Base-by-base conservation (phyloP, 2,888 invertebrate genomes). In the Scaptodrosophila latifasciaeformis region DNA sequence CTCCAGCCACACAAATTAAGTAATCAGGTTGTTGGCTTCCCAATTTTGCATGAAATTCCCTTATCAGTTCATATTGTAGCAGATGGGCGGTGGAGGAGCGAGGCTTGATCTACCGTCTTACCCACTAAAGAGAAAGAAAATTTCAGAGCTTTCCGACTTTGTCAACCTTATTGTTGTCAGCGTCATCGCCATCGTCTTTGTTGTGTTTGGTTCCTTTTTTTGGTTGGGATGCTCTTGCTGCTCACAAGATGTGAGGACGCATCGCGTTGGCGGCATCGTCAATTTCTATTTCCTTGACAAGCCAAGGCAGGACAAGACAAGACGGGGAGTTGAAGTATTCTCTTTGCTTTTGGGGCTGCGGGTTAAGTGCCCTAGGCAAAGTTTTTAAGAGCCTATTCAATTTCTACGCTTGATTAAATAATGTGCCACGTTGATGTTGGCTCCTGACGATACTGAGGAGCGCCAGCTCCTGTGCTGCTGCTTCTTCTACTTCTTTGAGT, bases 371-470 rank as follows among this genome's bases (percentile, higher is more conserved):
- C 76, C 64, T 61, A 64, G 68, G 79, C 78, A 78, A 76, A 75
- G 72, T 76, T 76, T 75, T 76, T 70, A 78, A 76, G 75, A 76
- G 70, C 76, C 75, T 76, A 76, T 76, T 78, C 79, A 76, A 76
- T 76, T 76, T 78, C 72, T 70, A 63, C 79, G 76, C 79, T 76
- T 76, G 79, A 76, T 76, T 76, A 76, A 76, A 76, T 76, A 76
- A 76, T 78, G 76, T 78, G 70, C 54, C 66, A 78, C 62, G 56
- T 52, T 59, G 63, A 61, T 61, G 51, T 45, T 64, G 58, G 42
- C 19, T 49, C 44, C 34, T 52, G 46, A n/a, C 35, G 45, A n/a
- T n/a, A n/a, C n/a, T n/a, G n/a, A n/a, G 24, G 24, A 24, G 24
- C 24, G 7, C 4, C 24, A 24, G 24, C 4, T 24, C 24, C 24